Conservation (phyloP, 2,888 invertebrate species). For the Magallana nippona region DNA sequence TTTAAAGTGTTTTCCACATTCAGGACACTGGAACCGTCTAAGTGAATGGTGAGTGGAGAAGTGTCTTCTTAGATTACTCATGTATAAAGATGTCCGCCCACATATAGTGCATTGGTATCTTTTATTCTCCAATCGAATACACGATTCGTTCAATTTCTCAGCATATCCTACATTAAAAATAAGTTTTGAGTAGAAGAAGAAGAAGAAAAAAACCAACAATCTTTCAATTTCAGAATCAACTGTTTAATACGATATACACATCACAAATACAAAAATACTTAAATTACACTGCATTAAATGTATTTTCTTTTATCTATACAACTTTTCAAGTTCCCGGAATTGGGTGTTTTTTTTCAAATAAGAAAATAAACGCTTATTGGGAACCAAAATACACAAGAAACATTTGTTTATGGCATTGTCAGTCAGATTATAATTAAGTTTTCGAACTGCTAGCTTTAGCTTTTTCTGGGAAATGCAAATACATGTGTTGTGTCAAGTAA, state of each 20-base stretch:
- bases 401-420: no score
- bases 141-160: slow-evolving; percentile 1
- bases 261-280: no score
- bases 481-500: slow-evolving; percentile 29
- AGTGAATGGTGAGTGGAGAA: slow-evolving; percentile 23
- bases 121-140: slow-evolving; percentile 36
- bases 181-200: background rate
- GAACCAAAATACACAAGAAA: no score
- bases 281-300: no score
- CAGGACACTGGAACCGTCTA: slow-evolving; percentile 38
- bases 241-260: no score
- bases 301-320: no score
- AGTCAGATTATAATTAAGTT: background rate
- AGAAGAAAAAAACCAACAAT: background rate
- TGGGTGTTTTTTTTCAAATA: no score
- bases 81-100: slow-evolving; percentile 20
- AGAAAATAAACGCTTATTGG: no score
- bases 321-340: no score
- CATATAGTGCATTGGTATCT: slow-evolving; percentile 36
- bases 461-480: slow-evolving; percentile 13
- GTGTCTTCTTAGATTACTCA: slow-evolving; percentile 35
- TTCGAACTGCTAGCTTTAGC: background rate
- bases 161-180: slow-evolving; percentile 16
- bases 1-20: slow-evolving; percentile 39
- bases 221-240: background rate